Base-by-base conservation (phyloP, 2,888 invertebrate species). In the Caenorhabditis sp. region DNA sequence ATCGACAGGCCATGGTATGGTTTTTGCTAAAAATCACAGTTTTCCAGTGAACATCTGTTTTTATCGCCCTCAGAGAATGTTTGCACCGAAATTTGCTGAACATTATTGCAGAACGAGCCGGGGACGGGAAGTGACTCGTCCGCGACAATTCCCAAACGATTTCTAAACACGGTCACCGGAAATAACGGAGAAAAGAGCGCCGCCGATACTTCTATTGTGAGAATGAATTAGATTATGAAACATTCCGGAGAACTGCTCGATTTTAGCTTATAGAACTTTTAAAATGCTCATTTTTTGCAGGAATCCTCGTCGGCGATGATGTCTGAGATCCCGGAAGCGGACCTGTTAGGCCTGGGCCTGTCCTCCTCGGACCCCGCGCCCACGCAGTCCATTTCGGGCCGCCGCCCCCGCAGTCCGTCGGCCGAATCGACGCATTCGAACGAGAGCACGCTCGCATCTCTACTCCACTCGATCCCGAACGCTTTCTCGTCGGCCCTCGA, bases 61-160 rank as follows among this genome's bases (percentile, higher is more conserved):
- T n/a, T n/a, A n/a, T n/a, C n/a, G n/a, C n/a, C n/a, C n/a, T n/a
- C n/a, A n/a, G n/a, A n/a, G n/a, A n/a, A n/a, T n/a, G n/a, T n/a
- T n/a, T n/a, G n/a, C n/a, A n/a, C n/a, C n/a, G n/a, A n/a, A n/a
- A n/a, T n/a, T n/a, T n/a, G n/a, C n/a, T n/a, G n/a, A 48, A 35
- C 37, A 62, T 9, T n/a, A 22, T 52, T 77, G 50, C 62, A 86
- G 86, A 86, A 85, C 35, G 87, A 87, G 32, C 70, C 53, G 1
- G 53, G 59, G 20, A 11, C 59, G 17, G 87, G 85, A 11, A 85
- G 85, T 52, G 87, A 87, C 46, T 77, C 83, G n/a, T 80, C 83
- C 6, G 74, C 79, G 4, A 76, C 77, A 15, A 73, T 78, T 22
- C 53, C 71, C 4, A 70, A 80, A 24, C 59, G 77, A 52, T 79